These are phyloP conservation scores for Phortica okadai DNA, from an alignment of 2,888 invertebrate genomes.

Conservation along the genomic window DNA sequence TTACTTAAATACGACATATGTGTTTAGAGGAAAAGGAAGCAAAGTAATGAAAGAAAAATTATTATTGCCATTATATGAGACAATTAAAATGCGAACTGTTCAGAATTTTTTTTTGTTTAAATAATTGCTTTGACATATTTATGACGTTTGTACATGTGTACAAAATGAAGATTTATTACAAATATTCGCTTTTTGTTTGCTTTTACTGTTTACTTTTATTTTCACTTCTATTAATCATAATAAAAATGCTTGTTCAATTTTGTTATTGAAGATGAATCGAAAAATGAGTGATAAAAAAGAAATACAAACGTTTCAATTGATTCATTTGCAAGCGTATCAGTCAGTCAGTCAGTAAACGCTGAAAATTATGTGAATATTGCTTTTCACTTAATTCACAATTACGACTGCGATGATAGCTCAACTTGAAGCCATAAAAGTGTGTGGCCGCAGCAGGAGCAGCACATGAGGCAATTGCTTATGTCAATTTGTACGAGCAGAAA, in stretches of 20 bases:
- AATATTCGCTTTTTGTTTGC: background rate
- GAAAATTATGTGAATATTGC: background rate
- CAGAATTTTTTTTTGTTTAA: background rate
- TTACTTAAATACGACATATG: background rate
- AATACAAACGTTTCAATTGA: background rate
- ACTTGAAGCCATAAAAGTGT: conserved; percentile 7
- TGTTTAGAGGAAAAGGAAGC: background rate
- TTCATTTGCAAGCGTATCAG: background rate
- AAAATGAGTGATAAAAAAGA: background rate
- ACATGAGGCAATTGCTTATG: background rate
- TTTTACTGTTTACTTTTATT: conserved; percentile 1
- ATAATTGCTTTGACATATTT: conserved; percentile 15
- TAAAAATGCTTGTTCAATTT: background rate
- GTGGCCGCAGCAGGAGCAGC: background rate
- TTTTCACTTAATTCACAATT: conserved; percentile 19
- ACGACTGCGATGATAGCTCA: background rate
- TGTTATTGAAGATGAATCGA: background rate
- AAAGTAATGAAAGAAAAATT: too few species aligned
- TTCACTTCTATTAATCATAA: conserved; percentile 22
- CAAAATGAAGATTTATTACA: conserved; percentile 24
- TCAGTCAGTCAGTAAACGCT: too few species aligned
- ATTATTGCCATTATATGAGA: too few species aligned
- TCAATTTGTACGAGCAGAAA: conserved; percentile 2
- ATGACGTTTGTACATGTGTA: conserved; percentile 11
- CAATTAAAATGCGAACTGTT: too few species aligned